Conservation (phyloP, 2,113 vertebrate species). For the Arenaria interpres region DNA sequence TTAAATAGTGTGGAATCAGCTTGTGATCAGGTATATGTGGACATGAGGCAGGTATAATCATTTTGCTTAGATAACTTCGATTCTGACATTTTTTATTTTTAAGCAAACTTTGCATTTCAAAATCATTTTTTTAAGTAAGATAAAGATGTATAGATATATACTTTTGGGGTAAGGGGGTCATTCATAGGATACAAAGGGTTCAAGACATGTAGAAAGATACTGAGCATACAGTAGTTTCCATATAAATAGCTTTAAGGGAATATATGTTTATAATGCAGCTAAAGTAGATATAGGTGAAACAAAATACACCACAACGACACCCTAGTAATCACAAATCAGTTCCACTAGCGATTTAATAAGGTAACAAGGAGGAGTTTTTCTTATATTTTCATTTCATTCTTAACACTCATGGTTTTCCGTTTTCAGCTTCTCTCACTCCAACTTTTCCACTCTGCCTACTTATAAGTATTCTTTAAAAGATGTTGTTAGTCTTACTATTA, state of each 20-base stretch:
- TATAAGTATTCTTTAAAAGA: neutral
- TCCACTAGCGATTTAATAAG: neutral
- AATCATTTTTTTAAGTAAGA: neutral
- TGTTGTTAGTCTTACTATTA: constrained; percentile 14
- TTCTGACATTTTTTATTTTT: neutral
- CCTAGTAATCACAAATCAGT: neutral
- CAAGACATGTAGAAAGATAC: neutral
- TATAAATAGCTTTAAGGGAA: neutral
- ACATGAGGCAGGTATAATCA: rapidly evolving
- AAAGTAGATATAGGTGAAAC: neutral
- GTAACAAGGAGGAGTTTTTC: rapidly evolving
- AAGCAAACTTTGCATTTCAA: neutral
- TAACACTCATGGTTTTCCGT: neutral
- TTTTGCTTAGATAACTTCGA: neutral
- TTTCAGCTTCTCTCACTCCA: neutral
- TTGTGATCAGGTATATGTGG: too few species aligned
- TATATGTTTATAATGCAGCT: neutral
- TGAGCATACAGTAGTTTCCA: neutral
- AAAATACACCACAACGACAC: neutral
- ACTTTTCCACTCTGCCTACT: neutral
- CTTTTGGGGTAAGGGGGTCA: neutral
- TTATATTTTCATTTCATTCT: neutral
- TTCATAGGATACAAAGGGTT: neutral
- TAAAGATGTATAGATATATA: neutral
- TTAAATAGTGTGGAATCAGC: neutral